phyloP scores from a whole-genome alignment of 2,113 vertebrate genomes.

The Hippocampus guttulatus region DNA sequence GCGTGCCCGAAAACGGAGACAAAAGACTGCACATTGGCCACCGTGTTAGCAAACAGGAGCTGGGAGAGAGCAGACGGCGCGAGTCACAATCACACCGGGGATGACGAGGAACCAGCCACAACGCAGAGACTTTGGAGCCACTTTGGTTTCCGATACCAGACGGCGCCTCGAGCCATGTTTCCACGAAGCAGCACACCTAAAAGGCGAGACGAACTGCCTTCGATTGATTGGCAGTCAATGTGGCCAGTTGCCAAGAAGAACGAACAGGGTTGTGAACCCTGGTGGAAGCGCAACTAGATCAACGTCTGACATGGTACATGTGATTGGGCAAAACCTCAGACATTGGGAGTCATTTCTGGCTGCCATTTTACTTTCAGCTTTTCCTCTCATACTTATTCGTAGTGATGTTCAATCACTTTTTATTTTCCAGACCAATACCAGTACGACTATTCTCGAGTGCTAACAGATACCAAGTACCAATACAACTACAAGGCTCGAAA shows the following conservation, averaged over 20 bases:
- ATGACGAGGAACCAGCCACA: conserved; percentile 24
- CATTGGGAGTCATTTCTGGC: conserved; percentile 56
- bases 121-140: conserved; percentile 49
- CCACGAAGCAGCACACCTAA: background rate
- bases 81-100: conserved; percentile 75
- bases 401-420: too few relatives aligned
- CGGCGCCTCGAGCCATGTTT: background rate
- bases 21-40: background rate
- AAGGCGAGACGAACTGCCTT: background rate
- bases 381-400: background rate
- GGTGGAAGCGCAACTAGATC: background rate
- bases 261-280: background rate
- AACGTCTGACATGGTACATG: conserved; percentile 43
- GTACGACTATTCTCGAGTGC: too few relatives aligned
- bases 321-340: conserved; percentile 58
- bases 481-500: too few relatives aligned
- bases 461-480: too few relatives aligned
- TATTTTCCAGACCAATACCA: too few relatives aligned
- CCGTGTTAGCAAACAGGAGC: conserved; percentile 41
- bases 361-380: conserved; percentile 37
- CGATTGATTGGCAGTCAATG: background rate
- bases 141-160: conserved; percentile 22
- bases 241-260: background rate
- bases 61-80: conserved; percentile 66
- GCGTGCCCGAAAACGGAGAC: conserved; percentile 46